These are phyloP conservation scores for Bicyclus anynana DNA, from an alignment of 1,140 invertebrate species.

Conservation along the genomic window DNA sequence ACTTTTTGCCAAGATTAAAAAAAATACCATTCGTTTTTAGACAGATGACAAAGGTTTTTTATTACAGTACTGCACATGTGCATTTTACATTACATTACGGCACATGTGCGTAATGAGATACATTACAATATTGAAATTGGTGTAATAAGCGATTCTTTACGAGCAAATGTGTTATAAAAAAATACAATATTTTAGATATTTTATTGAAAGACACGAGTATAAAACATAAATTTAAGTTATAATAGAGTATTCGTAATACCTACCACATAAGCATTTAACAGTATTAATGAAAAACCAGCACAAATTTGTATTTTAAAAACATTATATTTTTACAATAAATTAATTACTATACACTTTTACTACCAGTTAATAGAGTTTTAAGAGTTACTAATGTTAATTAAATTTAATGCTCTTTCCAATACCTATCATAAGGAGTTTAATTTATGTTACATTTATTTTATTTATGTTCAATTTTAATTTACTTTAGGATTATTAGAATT, in stretches of 20 bases:
- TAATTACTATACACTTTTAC: neutral
- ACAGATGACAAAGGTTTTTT: too few species aligned
- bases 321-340: slow-evolving; percentile 1
- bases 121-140: too few species aligned
- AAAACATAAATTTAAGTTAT: neutral
- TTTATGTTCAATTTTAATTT: too few species aligned
- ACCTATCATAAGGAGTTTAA: neutral
- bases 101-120: too few species aligned
- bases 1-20: too few species aligned
- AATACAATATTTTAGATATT: neutral
- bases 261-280: slow-evolving; percentile 1
- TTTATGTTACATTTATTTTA: neutral
- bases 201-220: neutral
- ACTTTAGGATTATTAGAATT: neutral
- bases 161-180: too few species aligned
- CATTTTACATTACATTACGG: too few species aligned
- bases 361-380: neutral
- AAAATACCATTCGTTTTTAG: too few species aligned
- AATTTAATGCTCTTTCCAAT: neutral
- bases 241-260: neutral
- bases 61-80: too few species aligned
- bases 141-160: too few species aligned
- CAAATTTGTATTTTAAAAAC: neutral
- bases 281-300: neutral
- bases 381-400: neutral